Conservation (phyloP, 1,140 invertebrate genomes). For the Dendrolimus punctatus region DNA sequence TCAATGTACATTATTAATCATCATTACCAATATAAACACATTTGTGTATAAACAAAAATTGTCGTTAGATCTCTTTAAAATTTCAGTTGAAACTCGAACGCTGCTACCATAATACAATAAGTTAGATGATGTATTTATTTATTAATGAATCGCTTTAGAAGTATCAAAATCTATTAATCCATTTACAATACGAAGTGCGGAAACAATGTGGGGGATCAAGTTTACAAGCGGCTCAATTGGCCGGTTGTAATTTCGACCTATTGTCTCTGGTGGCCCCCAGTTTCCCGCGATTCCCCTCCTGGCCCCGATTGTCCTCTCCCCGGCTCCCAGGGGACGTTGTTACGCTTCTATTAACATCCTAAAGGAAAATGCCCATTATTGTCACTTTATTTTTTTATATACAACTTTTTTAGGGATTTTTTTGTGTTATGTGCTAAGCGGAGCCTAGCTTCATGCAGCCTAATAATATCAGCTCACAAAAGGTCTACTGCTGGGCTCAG, state of each 20-base stretch:
- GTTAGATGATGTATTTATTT: too few species aligned
- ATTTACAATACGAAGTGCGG: constrained; percentile 34
- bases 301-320: constrained; percentile 14
- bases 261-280: constrained; percentile 47
- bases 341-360: constrained; percentile 38
- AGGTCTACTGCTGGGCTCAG: too few species aligned
- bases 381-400: constrained; percentile 19
- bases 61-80: too few species aligned
- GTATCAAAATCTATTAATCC: constrained; percentile 33
- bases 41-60: too few species aligned
- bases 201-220: constrained; percentile 64
- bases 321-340: constrained; percentile 27
- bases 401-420: too few species aligned
- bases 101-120: too few species aligned
- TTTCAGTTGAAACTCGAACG: too few species aligned
- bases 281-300: constrained; percentile 21
- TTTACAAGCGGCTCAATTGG: constrained; percentile 57
- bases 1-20: too few species aligned
- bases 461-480: too few species aligned
- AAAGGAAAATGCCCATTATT: constrained; percentile 26
- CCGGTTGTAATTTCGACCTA: constrained; percentile 59
- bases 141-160: constrained; percentile 8
- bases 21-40: too few species aligned
- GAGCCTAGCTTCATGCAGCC: too few species aligned
- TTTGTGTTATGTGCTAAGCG: too few species aligned